Base-by-base conservation (phyloP, 1,140 invertebrate species). In the Macrobrachium nipponense region DNA sequence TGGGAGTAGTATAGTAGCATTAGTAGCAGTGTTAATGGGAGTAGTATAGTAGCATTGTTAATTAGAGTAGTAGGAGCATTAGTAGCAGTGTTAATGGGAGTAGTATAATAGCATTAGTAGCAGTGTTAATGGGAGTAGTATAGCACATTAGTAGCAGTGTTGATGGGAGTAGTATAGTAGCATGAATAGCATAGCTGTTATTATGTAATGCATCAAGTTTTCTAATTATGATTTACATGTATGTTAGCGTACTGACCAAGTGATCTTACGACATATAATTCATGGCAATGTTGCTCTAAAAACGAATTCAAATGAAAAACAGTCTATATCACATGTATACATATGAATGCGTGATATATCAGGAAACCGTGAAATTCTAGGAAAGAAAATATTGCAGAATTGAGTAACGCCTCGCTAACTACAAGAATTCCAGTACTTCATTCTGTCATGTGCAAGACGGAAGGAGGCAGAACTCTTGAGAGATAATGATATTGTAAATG, bases 71-170 rank as follows among this genome's bases (percentile, higher is more conserved):
- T 73, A 73, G 23, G n/a, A 73, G 4, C 51, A 73, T 17, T 73
- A 73, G 23, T 73, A 27, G 23, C 7, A n/a, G 23, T 73, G 18
- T 23, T 11, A 70, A 36, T 51, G 10, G 10, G 5, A 51, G 10
- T 51, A 51, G 10, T 51, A 51, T 51, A 51, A 51, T 73, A 36
- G n/a, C 51, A 73, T 17, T 73, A 73, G 23, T 73, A 73, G 23
- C 27, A 73, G 23, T 73, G 27, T 27, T 27, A 73, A 44, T 73
- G 27, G 23, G n/a, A 73, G 23, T 73, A 73, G 23, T 73, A 73
- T n/a, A n/a, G n/a, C n/a, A n/a, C n/a, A n/a, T n/a, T n/a, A 72
- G 23, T 36, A 36, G 27, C 27, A 36, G 27, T 36, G 27, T 36
- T n/a, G 5, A 23, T 72, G 43, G n/a, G 27, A 18, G 68, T 73